Evolutionary conservation across 2,797 vertebrate species (phyloP).

Genomic region (Brachyrhaphis roseni): DNA sequence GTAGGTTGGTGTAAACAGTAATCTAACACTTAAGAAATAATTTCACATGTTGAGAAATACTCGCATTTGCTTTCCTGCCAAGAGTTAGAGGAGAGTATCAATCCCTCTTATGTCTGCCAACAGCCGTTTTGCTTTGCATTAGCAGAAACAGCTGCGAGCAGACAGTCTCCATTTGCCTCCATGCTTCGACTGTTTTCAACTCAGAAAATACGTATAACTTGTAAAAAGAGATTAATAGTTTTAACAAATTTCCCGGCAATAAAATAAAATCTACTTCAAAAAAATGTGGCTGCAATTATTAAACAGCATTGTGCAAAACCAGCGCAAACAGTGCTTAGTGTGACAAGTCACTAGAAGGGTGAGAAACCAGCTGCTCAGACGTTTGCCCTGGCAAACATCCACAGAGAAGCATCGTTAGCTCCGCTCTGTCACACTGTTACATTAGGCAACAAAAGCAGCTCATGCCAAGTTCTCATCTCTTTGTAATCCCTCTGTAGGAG

Average conservation of each 20-base stretch:
- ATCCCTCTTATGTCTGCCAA: not conserved
- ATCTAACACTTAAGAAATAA: conserved; percentile 17
- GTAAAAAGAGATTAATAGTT: not conserved
- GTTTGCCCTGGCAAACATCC: conserved; percentile 39
- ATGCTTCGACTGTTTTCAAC: conserved; percentile 1
- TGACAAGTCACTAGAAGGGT: conserved; percentile 33
- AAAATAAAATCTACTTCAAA: conserved; percentile 3
- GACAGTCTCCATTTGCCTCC: not conserved
- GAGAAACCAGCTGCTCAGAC: conserved; percentile 44
- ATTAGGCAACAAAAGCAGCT: conserved; percentile 18
- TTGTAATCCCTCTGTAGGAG: not conserved
- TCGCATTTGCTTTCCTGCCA: not conserved
- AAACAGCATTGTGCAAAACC: conserved; percentile 8
- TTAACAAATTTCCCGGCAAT: not conserved
- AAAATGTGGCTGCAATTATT: conserved; percentile 1
- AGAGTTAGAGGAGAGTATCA: conserved; percentile 6
- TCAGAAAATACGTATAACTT: conserved; percentile 5
- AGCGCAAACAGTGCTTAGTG: conserved; percentile 11
- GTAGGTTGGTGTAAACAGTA: conserved; percentile 21
- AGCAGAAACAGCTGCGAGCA: conserved; percentile 16
- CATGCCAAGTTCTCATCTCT: conserved; percentile 34
- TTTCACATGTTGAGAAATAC: conserved; percentile 18
- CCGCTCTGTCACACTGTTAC: conserved; percentile 31
- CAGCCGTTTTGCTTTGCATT: conserved; percentile 20
- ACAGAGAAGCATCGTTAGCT: conserved; percentile 31